Evolutionary conservation across 2,888 invertebrate species (phyloP).

Genomic region (Schizaphis graminum): DNA sequence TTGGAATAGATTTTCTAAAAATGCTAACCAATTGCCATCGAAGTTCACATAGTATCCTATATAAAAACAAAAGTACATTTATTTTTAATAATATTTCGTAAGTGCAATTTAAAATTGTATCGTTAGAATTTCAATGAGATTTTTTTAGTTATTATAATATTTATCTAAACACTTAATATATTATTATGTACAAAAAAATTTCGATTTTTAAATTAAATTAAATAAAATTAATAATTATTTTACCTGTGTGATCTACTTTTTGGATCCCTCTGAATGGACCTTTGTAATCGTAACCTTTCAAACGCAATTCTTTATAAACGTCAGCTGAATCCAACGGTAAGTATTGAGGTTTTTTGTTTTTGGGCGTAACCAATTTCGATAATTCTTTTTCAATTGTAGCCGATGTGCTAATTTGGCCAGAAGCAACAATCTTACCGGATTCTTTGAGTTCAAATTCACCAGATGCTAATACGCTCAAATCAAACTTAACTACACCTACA

Average conservation of each 20-base stretch:
- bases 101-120: not conserved
- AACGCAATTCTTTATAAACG: conserved; percentile 87
- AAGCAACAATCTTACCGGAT: conserved; percentile 85
- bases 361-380: conserved; percentile 73
- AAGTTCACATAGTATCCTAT: conserved; percentile 55
- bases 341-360: conserved; percentile 71
- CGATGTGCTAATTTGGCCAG: conserved; percentile 81
- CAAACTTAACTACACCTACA: conserved; percentile 78
- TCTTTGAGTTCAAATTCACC: conserved; percentile 93
- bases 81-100: not conserved
- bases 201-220: not conserved
- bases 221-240: not conserved
- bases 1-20: conserved; percentile 66
- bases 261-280: conserved; percentile 87
- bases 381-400: conserved; percentile 78
- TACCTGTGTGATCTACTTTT: conserved; percentile 79
- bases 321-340: conserved; percentile 78
- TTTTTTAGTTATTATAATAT: not conserved
- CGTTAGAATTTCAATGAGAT: not conserved
- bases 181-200: not conserved
- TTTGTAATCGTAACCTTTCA: conserved; percentile 89
- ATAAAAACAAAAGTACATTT: not conserved
- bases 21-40: conserved; percentile 59
- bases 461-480: conserved; percentile 84
- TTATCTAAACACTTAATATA: not conserved